A percentile compares a stretch with the other conserved stretches of the same genome.
Conservation (phyloP, 2,888 invertebrate species). For the Lycophotia porphyrea region DNA sequence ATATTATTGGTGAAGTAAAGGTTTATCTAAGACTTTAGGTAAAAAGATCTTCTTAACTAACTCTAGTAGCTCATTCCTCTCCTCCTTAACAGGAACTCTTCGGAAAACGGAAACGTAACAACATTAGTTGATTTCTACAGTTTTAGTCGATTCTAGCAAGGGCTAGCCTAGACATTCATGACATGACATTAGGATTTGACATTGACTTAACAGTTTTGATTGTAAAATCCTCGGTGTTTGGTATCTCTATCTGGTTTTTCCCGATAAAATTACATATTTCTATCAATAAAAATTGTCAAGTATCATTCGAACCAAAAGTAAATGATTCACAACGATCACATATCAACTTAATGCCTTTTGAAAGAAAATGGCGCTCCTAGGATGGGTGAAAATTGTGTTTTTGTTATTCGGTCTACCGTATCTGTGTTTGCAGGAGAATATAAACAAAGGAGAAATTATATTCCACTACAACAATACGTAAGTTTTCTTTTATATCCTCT, state of each 20-base stretch:
- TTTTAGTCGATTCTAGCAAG: background rate
- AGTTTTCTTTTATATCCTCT: slow-evolving; percentile 68
- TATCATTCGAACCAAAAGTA: slow-evolving; percentile 30
- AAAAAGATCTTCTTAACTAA: no score
- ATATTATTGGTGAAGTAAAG: no score
- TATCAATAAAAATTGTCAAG: slow-evolving; percentile 44
- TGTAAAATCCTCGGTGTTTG: slow-evolving; percentile 46
- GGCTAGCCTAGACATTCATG: background rate
- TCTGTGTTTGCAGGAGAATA: slow-evolving; percentile 70
- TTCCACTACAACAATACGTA: slow-evolving; percentile 87
- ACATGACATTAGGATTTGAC: slow-evolving; percentile 44
- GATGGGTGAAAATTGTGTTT: slow-evolving; percentile 70
- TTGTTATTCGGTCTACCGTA: slow-evolving; percentile 70
- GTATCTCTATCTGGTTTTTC: slow-evolving; percentile 18
- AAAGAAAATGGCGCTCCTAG: slow-evolving; percentile 68
- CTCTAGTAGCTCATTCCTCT: background rate
- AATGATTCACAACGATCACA: slow-evolving; percentile 34
- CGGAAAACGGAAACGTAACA: background rate
- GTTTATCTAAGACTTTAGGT: no score
- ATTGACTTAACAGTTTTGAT: slow-evolving; percentile 49
- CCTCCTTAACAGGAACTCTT: background rate
- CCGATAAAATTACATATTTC: slow-evolving; percentile 13
- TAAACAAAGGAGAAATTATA: slow-evolving; percentile 77
- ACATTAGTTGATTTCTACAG: background rate
- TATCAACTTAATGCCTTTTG: slow-evolving; percentile 39